Conservation (phyloP, 2,888 invertebrate species). For the Idaea aversata region DNA sequence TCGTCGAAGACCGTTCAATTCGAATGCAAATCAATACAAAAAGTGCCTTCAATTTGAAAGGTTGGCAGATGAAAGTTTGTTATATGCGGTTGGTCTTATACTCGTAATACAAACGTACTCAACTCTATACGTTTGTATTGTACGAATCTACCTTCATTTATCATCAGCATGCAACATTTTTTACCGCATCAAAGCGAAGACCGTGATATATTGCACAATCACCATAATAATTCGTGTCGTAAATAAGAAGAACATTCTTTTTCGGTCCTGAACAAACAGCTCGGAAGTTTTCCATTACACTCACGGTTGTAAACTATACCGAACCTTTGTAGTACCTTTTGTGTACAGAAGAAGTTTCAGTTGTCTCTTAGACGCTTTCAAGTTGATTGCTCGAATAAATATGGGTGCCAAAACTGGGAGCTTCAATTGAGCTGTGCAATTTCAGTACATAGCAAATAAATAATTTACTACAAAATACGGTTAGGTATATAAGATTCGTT, state of each 20-base stretch:
- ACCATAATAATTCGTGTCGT: conserved; percentile 25
- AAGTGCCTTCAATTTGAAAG: too few species aligned
- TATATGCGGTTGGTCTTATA: too few species aligned
- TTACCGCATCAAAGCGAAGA: conserved; percentile 5
- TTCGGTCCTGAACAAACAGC: not conserved
- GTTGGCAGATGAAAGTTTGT: too few species aligned
- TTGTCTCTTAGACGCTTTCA: conserved; percentile 50
- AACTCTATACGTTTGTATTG: conserved; percentile 2
- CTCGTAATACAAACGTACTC: too few species aligned
- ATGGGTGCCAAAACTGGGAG: conserved; percentile 38
- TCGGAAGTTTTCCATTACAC: not conserved
- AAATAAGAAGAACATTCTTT: conserved; percentile 26
- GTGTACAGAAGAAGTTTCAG: conserved; percentile 20
- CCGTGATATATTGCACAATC: conserved; percentile 27
- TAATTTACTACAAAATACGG: not conserved
- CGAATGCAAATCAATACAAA: too few species aligned
- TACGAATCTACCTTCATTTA: not conserved
- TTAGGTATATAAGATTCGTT: not conserved
- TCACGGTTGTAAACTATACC: not conserved
- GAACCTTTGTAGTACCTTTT: conserved; percentile 5
- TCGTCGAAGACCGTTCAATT: too few species aligned
- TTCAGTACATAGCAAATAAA: conserved; percentile 8
- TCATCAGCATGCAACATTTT: not conserved
- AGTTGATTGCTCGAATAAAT: conserved; percentile 67
- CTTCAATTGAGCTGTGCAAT: conserved; percentile 28